phyloP scores from a whole-genome alignment of 2,113 vertebrate species.

The Paradoxurus hermaphroditus region DNA sequence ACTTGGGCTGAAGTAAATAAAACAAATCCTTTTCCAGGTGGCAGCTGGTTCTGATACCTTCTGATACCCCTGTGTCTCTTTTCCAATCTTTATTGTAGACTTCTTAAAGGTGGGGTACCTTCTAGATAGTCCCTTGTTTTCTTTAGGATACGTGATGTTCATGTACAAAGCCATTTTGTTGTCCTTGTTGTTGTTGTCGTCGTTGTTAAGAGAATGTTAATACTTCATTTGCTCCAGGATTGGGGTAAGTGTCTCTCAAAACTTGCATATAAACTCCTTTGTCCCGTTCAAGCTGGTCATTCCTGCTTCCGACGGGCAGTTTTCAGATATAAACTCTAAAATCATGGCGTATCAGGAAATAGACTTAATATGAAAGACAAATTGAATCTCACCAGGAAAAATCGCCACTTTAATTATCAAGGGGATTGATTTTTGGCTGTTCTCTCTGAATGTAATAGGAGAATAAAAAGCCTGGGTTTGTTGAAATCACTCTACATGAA shows the following conservation, averaged over 20 bases:
- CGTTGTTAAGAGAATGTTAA: not conserved
- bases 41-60: not conserved
- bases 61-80: not conserved
- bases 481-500: constrained; percentile 10
- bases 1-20: not conserved
- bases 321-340: constrained; percentile 33
- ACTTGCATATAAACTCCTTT: not conserved
- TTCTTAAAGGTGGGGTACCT: not conserved
- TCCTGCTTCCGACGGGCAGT: constrained; percentile 27
- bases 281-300: not conserved
- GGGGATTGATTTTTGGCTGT: not conserved
- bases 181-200: not conserved
- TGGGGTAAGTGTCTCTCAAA: not conserved
- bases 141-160: constrained; percentile 47
- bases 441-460: constrained; percentile 20
- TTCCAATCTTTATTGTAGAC: not conserved
- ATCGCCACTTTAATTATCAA: constrained; percentile 17
- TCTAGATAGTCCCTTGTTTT: constrained; percentile 20
- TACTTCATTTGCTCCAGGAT: constrained; percentile 40
- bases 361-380: constrained; percentile 32
- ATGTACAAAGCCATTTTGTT: not conserved
- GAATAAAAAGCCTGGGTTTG: not conserved
- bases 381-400: constrained; percentile 6
- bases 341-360: not conserved
- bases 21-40: not conserved